These are phyloP conservation scores for Ctenosaura bakeri DNA, from an alignment of 2,797 vertebrate genomes.

Conservation along the genomic window DNA sequence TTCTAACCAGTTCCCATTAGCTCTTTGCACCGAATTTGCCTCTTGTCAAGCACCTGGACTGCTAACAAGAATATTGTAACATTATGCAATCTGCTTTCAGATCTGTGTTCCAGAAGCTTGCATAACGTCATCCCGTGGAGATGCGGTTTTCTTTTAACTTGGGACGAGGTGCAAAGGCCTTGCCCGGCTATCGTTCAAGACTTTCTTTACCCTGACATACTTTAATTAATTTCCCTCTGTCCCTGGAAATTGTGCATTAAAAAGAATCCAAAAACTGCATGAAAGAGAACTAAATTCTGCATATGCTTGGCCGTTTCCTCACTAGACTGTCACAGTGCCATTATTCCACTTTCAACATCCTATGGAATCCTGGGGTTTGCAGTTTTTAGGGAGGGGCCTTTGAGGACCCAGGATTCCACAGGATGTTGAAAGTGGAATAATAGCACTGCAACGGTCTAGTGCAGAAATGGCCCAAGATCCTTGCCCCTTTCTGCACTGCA, in stretches of 20 bases:
- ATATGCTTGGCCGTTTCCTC: too few relatives aligned
- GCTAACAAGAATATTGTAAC: not conserved
- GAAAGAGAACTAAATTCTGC: not conserved
- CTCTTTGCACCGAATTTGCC: not conserved
- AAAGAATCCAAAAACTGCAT: not conserved
- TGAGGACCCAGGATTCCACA: too few relatives aligned
- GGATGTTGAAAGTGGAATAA: too few relatives aligned
- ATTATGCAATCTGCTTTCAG: not conserved
- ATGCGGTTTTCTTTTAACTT: not conserved
- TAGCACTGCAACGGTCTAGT: too few relatives aligned
- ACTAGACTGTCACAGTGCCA: too few relatives aligned
- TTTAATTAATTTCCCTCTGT: not conserved
- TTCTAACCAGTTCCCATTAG: not conserved
- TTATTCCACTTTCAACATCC: too few relatives aligned
- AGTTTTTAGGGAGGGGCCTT: too few relatives aligned
- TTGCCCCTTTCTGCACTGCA: too few relatives aligned
- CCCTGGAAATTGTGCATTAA: not conserved
- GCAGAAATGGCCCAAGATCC: too few relatives aligned
- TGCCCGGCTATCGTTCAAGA: not conserved
- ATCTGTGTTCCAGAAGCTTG: not conserved
- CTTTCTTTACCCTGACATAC: not conserved
- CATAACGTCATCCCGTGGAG: not conserved
- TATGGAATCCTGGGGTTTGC: too few relatives aligned
- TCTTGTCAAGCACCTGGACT: slow-evolving; percentile 11
- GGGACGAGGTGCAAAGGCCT: not conserved